Conservation (phyloP, 37 sponge, comb jelly and placozoan genomes). For the Eunapius fragilis region DNA sequence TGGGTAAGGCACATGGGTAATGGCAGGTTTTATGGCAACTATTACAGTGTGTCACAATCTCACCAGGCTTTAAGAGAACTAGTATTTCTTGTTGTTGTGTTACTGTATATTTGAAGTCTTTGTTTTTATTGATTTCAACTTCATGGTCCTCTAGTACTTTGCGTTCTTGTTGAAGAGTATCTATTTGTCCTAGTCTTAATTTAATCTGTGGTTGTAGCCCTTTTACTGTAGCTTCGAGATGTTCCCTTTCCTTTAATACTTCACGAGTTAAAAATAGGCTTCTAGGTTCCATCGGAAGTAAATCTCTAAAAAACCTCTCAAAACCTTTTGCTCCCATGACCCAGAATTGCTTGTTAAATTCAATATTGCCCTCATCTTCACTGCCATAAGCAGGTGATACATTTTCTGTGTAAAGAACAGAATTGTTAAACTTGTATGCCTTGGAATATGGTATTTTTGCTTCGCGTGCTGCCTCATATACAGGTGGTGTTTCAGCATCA, state of each 20-base stretch:
- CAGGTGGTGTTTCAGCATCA: conserved; percentile 64
- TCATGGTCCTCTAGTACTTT: conserved; percentile 35
- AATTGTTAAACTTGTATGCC: conserved; percentile 73
- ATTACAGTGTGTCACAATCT: conserved; percentile 65
- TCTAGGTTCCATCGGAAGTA: background rate
- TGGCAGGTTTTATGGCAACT: conserved; percentile 81
- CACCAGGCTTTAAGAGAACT: conserved; percentile 24
- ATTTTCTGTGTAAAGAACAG: conserved; percentile 50
- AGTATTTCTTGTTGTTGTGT: conserved; percentile 26
- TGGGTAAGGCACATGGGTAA: conserved; percentile 28
- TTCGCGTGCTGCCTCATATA: conserved; percentile 40
- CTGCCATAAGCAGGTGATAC: background rate
- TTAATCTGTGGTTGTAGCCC: conserved; percentile 54
- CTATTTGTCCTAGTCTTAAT: conserved; percentile 39
- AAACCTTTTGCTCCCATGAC: conserved; percentile 69
- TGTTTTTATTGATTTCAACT: conserved; percentile 40
- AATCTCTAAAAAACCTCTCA: conserved; percentile 43
- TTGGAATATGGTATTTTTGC: conserved; percentile 38
- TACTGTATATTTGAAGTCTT: conserved; percentile 64
- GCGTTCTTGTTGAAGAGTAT: conserved; percentile 52
- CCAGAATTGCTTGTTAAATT: conserved; percentile 67
- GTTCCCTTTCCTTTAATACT: conserved; percentile 62
- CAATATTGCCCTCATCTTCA: background rate
- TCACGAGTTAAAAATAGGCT: conserved; percentile 64
- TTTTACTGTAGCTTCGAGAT: conserved; percentile 47